Percentiles rank a stretch among this genome's conserved stretches.
These are phyloP conservation scores for Champsocephalus gunnari DNA, from an alignment of 2,797 vertebrate species.

Conservation along the genomic window DNA sequence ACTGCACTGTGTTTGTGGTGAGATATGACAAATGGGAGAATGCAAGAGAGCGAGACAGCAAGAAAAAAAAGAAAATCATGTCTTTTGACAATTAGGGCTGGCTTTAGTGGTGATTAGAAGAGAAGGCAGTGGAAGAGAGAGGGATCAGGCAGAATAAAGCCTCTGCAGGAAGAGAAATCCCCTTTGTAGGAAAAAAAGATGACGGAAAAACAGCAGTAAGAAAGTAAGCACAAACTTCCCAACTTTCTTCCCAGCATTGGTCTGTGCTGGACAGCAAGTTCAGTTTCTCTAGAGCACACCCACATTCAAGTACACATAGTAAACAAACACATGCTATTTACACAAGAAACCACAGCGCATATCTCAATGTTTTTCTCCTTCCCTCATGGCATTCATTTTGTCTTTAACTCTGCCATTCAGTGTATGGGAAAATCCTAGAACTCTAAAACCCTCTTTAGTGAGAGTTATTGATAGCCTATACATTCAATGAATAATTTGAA, in stretches of 20 bases:
- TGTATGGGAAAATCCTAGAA: neutral
- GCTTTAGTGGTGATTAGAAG: slow-evolving; percentile 64
- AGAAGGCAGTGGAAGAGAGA: slow-evolving; percentile 30
- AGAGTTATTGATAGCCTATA: slow-evolving; percentile 67
- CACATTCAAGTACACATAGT: slow-evolving; percentile 15
- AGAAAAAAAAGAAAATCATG: slow-evolving; percentile 31
- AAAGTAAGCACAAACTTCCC: slow-evolving; percentile 50
- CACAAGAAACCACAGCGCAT: slow-evolving; percentile 49
- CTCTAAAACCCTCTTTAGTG: slow-evolving; percentile 37
- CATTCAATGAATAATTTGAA: slow-evolving; percentile 69
- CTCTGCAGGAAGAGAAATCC: slow-evolving; percentile 58
- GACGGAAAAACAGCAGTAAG: slow-evolving; percentile 34
- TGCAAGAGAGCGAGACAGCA: slow-evolving; percentile 40
- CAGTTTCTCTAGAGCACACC: slow-evolving; percentile 7
- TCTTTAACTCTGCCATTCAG: slow-evolving; percentile 57
- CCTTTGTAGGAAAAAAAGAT: slow-evolving; percentile 35
- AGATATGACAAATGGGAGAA: slow-evolving; percentile 53
- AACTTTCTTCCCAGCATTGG: slow-evolving; percentile 26
- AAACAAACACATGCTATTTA: slow-evolving; percentile 56
- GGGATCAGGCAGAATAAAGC: slow-evolving; percentile 66
- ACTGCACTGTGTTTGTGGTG: slow-evolving; percentile 65
- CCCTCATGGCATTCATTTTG: slow-evolving; percentile 48
- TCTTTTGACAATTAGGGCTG: slow-evolving; percentile 65
- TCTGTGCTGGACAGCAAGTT: slow-evolving; percentile 4
- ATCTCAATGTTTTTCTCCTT: slow-evolving; percentile 28